A percentile compares a stretch with the other conserved stretches of the same genome.
Evolutionary conservation across 1,140 invertebrate species (phyloP).

Genomic region (Phortica variegata): DNA sequence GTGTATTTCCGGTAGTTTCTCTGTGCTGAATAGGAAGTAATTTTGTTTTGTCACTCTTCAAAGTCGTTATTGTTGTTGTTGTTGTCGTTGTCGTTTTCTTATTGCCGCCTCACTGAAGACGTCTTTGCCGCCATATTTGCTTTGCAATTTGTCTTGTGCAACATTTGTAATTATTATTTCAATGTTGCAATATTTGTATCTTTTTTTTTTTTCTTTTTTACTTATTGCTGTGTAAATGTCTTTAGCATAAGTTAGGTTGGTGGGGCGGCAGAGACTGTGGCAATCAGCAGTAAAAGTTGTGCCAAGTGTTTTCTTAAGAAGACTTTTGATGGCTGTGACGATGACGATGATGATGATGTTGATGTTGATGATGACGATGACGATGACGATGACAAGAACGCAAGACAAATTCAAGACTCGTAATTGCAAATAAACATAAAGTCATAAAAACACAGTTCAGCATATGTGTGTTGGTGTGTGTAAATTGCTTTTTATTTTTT

Average conservation of each 20-base stretch:
- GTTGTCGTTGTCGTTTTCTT: constrained; percentile 6
- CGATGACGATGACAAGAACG: neutral
- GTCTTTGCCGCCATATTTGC: constrained; percentile 29
- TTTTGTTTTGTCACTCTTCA: constrained; percentile 30
- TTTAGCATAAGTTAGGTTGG: neutral
- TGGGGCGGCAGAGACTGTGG: neutral
- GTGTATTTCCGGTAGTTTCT: constrained; percentile 43
- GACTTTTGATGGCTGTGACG: constrained; percentile 24
- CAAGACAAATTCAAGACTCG: constrained; percentile 48
- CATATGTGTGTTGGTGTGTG: constrained; percentile 15
- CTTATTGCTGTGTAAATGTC: neutral
- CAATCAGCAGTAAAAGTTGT: neutral
- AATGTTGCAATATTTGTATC: no score
- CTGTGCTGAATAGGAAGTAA: constrained; percentile 46
- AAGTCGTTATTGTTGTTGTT: constrained; percentile 1
- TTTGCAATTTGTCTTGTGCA: constrained; percentile 53
- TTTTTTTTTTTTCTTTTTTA: constrained; percentile 16
- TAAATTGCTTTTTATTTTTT: no score
- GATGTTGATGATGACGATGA: neutral
- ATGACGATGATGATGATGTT: neutral
- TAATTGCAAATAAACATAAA: constrained; percentile 51
- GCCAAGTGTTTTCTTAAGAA: constrained; percentile 17
- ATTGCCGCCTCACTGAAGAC: constrained; percentile 4
- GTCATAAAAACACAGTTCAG: constrained; percentile 12
- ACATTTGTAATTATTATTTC: constrained; percentile 56